These are phyloP conservation scores for Aptenodytes patagonicus DNA, from an alignment of 2,113 vertebrate species.

Conservation along the genomic window DNA sequence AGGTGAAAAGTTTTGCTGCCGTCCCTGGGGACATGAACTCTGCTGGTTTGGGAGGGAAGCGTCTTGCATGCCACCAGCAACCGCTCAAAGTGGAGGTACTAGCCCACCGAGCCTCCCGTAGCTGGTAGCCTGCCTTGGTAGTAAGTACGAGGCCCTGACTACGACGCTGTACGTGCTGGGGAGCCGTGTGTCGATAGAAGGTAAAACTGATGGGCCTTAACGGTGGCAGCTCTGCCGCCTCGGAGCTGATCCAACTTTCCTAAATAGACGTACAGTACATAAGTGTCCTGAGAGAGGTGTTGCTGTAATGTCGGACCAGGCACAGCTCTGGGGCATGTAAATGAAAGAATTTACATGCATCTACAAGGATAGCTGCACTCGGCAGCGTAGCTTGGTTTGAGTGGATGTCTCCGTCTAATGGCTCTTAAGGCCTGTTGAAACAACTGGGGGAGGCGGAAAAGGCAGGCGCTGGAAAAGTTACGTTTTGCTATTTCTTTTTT, in stretches of 20 bases:
- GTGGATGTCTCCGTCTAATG: background rate
- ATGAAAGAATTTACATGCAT: background rate
- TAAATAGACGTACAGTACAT: fast-evolving
- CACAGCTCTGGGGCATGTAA: background rate
- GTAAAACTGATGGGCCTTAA: background rate
- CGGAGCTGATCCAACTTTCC: background rate
- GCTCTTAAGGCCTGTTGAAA: background rate
- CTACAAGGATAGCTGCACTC: background rate
- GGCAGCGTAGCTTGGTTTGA: background rate
- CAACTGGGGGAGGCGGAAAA: background rate
- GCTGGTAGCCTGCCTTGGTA: background rate
- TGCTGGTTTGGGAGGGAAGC: background rate
- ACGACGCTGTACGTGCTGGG: fast-evolving
- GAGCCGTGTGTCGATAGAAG: fast-evolving
- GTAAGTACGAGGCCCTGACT: fast-evolving
- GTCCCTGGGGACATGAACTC: fast-evolving
- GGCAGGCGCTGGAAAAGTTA: background rate
- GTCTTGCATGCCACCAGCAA: background rate
- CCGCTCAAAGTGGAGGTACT: fast-evolving
- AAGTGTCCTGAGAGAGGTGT: background rate
- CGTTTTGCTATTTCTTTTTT: background rate
- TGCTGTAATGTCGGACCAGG: background rate
- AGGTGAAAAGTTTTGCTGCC: conserved; percentile 69
- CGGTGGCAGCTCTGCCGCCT: background rate
- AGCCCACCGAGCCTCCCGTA: fast-evolving